Conservation (phyloP, 2,888 invertebrate genomes). For the Epinotia ramella region DNA sequence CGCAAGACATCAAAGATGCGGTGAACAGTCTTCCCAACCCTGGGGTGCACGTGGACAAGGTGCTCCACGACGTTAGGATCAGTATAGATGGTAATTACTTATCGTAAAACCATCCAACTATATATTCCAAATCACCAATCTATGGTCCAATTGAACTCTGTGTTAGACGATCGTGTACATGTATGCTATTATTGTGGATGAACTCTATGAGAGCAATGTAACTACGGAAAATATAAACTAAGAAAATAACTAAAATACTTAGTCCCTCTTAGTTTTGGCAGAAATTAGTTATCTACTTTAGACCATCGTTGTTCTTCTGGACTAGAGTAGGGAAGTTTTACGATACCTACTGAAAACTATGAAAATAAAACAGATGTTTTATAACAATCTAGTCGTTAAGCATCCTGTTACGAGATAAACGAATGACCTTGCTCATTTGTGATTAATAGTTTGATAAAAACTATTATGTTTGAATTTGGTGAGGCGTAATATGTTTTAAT, state of each 20-base stretch:
- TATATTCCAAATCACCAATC: too few relatives aligned
- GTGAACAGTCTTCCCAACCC: constrained; percentile 81
- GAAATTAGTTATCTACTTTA: too few relatives aligned
- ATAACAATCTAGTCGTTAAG: neutral
- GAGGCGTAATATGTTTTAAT: neutral
- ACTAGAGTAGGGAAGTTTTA: too few relatives aligned
- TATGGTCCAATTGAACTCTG: too few relatives aligned
- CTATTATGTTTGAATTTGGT: neutral
- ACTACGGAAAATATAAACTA: too few relatives aligned
- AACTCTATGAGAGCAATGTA: too few relatives aligned
- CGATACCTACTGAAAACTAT: neutral
- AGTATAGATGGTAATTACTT: constrained; percentile 80
- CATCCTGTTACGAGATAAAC: constrained; percentile 23
- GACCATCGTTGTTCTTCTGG: too few relatives aligned
- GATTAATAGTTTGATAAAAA: constrained; percentile 11
- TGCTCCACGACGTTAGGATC: constrained; percentile 88
- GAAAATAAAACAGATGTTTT: constrained; percentile 7
- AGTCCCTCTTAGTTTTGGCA: too few relatives aligned
- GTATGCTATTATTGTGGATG: too few relatives aligned
- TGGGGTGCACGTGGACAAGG: constrained; percentile 86
- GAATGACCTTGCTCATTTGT: constrained; percentile 8
- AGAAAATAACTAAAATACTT: too few relatives aligned
- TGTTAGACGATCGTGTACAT: too few relatives aligned
- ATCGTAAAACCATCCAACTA: too few relatives aligned
- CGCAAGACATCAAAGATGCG: constrained; percentile 54